These are phyloP conservation scores for Menidia beryllina DNA, from an alignment of 2,113 vertebrate species.

Conservation along the genomic window DNA sequence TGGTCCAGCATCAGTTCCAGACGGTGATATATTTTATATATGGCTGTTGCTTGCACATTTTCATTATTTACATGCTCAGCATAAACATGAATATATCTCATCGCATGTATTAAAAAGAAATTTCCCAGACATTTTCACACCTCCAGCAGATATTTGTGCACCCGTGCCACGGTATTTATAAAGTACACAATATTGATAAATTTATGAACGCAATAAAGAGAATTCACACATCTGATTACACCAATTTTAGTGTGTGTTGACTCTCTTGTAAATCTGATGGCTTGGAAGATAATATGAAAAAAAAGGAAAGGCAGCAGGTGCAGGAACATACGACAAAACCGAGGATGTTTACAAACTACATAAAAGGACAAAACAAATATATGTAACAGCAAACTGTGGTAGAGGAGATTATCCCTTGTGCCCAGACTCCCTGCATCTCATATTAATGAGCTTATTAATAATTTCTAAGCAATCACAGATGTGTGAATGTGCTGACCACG, in stretches of 20 bases:
- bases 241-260: constrained; percentile 35
- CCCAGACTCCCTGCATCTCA: constrained; percentile 18
- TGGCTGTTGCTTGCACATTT: constrained; percentile 25
- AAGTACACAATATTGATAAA: constrained; percentile 31
- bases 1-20: constrained; percentile 26
- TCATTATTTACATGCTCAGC: constrained; percentile 8
- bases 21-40: constrained; percentile 31
- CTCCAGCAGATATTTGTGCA: constrained; percentile 30
- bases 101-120: constrained; percentile 42
- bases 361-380: constrained; percentile 34
- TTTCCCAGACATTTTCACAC: constrained; percentile 32
- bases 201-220: constrained; percentile 51
- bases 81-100: constrained; percentile 27
- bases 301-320: constrained; percentile 23
- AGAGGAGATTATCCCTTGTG: constrained; percentile 22
- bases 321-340: constrained; percentile 15
- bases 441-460: constrained; percentile 66
- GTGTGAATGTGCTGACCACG: constrained; percentile 28
- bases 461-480: constrained; percentile 50
- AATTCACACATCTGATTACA: constrained; percentile 49
- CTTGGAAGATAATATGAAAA: not conserved
- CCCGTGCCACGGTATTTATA: constrained; percentile 35
- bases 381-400: constrained; percentile 38
- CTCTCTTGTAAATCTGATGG: constrained; percentile 23
- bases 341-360: constrained; percentile 16